Conservation (phyloP, 2,113 vertebrate genomes). For the Epinephelus cyanopodus region DNA sequence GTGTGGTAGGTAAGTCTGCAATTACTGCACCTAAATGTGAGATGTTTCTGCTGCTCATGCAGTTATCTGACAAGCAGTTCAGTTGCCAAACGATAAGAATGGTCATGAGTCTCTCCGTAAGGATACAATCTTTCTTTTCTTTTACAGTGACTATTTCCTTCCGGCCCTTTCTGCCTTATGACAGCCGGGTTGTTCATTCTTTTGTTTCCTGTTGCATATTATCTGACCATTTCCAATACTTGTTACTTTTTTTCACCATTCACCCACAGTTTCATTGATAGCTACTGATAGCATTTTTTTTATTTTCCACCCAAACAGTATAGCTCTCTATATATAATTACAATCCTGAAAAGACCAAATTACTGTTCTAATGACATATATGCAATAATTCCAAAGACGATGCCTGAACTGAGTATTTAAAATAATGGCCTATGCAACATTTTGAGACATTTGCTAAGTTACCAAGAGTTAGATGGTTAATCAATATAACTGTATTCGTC, state of each 20-base stretch:
- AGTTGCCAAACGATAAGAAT: constrained; percentile 38
- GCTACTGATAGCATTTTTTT: background rate
- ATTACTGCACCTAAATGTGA: constrained; percentile 61
- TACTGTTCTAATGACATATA: background rate
- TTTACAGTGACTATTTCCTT: constrained; percentile 4
- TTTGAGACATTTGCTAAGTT: background rate
- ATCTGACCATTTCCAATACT: constrained; percentile 42
- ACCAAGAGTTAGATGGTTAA: background rate
- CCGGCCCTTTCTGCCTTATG: background rate
- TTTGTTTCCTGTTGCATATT: constrained; percentile 7
- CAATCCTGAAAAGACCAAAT: constrained; percentile 4
- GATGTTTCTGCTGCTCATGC: constrained; percentile 63
- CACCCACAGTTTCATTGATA: no score
- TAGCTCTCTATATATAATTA: background rate
- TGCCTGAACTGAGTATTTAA: constrained; percentile 1
- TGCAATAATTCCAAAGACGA: background rate
- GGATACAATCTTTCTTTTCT: constrained; percentile 21
- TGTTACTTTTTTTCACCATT: constrained; percentile 1
- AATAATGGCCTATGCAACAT: background rate
- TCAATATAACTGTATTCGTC: no score
- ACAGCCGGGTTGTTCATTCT: constrained; percentile 26
- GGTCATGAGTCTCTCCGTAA: constrained; percentile 20
- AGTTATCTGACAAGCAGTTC: constrained; percentile 61
- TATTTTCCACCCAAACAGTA: constrained; percentile 25
- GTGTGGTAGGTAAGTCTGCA: constrained; percentile 74